phyloP scores from a whole-genome alignment of 2,888 invertebrate species.

The Anthophora plumipes region DNA sequence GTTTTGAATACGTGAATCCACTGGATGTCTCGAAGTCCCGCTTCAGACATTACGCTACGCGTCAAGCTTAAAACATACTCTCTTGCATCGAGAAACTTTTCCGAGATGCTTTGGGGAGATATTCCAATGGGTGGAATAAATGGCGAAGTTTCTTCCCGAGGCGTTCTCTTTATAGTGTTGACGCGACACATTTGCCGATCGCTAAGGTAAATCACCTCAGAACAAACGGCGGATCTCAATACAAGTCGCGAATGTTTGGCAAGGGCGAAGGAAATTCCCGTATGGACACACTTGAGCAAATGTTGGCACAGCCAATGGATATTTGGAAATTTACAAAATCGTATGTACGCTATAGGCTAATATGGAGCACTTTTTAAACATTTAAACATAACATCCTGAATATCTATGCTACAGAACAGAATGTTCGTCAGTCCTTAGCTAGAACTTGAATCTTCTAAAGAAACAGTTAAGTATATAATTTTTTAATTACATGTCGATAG shows the following conservation, averaged over 20 bases:
- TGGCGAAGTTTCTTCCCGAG: neutral
- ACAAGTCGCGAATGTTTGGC: neutral
- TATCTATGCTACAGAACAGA: no score
- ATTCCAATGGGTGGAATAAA: slow-evolving; percentile 33
- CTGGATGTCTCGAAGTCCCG: neutral
- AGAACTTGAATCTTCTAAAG: no score
- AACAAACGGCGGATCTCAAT: slow-evolving; percentile 31
- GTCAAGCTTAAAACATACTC: neutral
- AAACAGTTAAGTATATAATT: no score
- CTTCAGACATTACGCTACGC: neutral
- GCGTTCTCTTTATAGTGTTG: slow-evolving; percentile 15
- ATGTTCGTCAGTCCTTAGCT: no score
- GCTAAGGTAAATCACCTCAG: slow-evolving; percentile 2
- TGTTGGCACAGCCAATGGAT: slow-evolving; percentile 9
- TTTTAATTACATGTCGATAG: no score
- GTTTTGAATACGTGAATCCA: slow-evolving; percentile 29
- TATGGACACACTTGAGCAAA: slow-evolving; percentile 1
- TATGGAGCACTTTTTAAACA: no score
- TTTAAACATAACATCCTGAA: no score
- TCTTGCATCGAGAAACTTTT: slow-evolving; percentile 5
- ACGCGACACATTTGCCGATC: slow-evolving; percentile 33
- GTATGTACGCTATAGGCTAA: neutral
- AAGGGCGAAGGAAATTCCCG: neutral
- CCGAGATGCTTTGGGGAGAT: slow-evolving; percentile 8
- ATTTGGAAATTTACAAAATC: neutral